These are phyloP conservation scores for Nyctibius grandis DNA, from an alignment of 2,797 vertebrate species.

Conservation along the genomic window DNA sequence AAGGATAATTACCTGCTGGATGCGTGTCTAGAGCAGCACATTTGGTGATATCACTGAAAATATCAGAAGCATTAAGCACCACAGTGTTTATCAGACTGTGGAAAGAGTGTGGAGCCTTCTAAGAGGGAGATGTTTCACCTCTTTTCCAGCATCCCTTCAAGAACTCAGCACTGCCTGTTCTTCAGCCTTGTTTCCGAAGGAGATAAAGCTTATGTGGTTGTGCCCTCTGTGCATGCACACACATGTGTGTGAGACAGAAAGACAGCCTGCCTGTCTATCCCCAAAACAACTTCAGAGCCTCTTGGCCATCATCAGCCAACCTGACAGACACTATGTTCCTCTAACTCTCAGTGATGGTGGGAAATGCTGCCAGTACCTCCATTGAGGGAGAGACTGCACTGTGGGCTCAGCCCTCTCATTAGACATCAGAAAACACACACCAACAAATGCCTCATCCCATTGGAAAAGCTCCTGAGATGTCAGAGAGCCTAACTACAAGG, in stretches of 20 bases:
- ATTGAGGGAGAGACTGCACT: not conserved
- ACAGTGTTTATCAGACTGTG: not conserved
- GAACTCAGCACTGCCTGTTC: not conserved
- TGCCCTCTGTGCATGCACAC: fast-evolving
- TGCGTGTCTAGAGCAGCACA: not conserved
- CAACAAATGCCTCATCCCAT: not conserved
- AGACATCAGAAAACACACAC: not conserved
- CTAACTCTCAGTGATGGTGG: not conserved
- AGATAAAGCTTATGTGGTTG: not conserved
- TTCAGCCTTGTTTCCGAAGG: not conserved
- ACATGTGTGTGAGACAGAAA: not conserved
- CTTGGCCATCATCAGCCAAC: not conserved
- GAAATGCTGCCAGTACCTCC: not conserved
- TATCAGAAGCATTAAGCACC: not conserved
- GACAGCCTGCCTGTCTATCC: not conserved
- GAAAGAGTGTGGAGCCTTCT: not conserved
- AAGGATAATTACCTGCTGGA: not conserved
- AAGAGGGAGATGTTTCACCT: not conserved
- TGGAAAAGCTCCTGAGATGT: not conserved
- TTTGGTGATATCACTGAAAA: not conserved
- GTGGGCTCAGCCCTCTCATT: not conserved
- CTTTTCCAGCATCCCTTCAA: not conserved
- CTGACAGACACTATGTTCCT: not conserved
- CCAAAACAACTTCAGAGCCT: not conserved
- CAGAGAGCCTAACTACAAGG: not conserved